Evolutionary conservation across 2,113 vertebrate genomes (phyloP), one percentile per base, ranked within the genome.

Genomic region (Miniopterus natalensis): DNA sequence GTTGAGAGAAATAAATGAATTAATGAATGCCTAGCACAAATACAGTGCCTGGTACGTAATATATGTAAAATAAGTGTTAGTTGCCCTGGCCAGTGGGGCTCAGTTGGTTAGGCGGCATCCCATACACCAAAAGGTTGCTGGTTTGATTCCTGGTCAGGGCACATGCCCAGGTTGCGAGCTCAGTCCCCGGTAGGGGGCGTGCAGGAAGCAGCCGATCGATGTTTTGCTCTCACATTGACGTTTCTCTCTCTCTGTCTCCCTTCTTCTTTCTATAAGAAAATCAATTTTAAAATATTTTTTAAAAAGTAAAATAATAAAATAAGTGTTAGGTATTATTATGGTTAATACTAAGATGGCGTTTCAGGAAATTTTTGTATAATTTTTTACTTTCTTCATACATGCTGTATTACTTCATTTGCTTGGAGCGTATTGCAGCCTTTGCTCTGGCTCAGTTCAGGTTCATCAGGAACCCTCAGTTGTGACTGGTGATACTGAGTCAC

Each of bases 401-500:
- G 31, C 66, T 40, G 51, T 66, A 9, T 94, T 77, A 75, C 73
- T 84, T 92, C 84, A 14, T 95, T 73, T 79, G 63, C 57, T 92
- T 55, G 42, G 45, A 49, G 57, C 84, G 81, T 45, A 53, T 13
- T 73, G 40, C 3, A 0, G 31, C 63, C 81, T 88, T 79, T 42
- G 23, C 59, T 70, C 55, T 2, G 53, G 81, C 77, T 95, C n/a
- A 3, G 66, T 88, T 79, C 51, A 71, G 57, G 79, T 86, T 73
- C 57, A 88, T 88, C 83, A 59, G 86, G 92, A 96, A 23, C 94
- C 53, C 6, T 95, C 53, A 27, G 36, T 92, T 89, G 55, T 77
- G 83, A 87, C 92, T 87, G 92, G 74, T 61, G 70, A 95, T 75
- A 86, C 95, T 92, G 94, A 97, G 92, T 98, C 96, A 97, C 88